Base-by-base conservation (phyloP, 2,888 invertebrate species). In the Archips xylosteana region DNA sequence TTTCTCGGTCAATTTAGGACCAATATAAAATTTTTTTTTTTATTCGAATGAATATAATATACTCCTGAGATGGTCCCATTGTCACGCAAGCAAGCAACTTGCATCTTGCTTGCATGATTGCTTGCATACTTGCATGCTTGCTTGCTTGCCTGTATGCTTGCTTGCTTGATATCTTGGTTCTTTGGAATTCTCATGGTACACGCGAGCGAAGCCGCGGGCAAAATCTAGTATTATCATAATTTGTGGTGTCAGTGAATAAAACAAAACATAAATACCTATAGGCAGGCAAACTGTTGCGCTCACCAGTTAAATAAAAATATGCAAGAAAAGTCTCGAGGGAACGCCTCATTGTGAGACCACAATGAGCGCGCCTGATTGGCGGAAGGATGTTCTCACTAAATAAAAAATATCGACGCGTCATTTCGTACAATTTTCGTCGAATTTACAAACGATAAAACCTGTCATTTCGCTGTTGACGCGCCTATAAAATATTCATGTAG, bases 391-490 rank as follows among this genome's bases (percentile, higher is more conserved):
- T 91, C 92, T 90, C 92, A 93, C 92, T 92, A 94, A 94, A 94
- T 94, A 93, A 94, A 92, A 92, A 94, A 94, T 94, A 93, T 93
- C 92, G 92, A 90, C 91, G 92, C 92, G 92, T 94, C 94, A 94
- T 94, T 94, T 94, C 90, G 89, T 89, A 87, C 93, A 93, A 94
- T 92, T 94, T 94, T 94, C 92, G 89, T 82, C 89, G 90, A 94
- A 94, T 94, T 94, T 93, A 93, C 93, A 94, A 94, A 94, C 94
- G 94, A 94, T 94, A 94, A 94, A 94, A 94, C 94, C 94, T 94
- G 94, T 94, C 94, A 94, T 94, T 94, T 93, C 86, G 92, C 92
- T 92, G 92, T 94, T 94, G 94, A 94, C 91, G 91, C 90, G 94
- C 94, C 94, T 91, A 94, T 94, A 94, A 94, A 94, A 94, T 94